Conservation (phyloP, 30 jellyfish, hydroid and myxozoan genomes). For the Catostylus mosaicus region DNA sequence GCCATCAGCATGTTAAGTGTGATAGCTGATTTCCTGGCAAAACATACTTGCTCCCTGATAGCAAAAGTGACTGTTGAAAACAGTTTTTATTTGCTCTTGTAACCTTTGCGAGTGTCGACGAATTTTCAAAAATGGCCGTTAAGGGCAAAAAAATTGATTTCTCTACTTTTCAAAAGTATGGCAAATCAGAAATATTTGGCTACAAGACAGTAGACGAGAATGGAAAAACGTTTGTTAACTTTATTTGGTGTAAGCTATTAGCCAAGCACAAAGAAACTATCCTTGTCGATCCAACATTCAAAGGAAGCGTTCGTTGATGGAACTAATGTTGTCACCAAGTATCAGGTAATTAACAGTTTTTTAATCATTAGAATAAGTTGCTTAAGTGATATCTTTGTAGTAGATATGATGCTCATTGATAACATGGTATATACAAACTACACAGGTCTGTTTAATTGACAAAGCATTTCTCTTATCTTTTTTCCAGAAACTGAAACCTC, state of each 20-base stretch:
- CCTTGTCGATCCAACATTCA: not conserved
- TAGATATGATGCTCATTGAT: too few relatives aligned
- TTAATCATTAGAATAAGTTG: too few relatives aligned
- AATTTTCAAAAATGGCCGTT: too few relatives aligned
- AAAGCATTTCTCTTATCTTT: not conserved
- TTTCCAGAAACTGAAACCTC: not conserved
- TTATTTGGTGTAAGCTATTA: constrained; percentile 28
- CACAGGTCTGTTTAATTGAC: too few relatives aligned
- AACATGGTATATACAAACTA: too few relatives aligned
- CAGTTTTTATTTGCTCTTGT: not conserved
- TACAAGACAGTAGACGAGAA: not conserved
- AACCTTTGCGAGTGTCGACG: too few relatives aligned
- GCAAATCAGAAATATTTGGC: constrained; percentile 14
- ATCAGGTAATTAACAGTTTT: too few relatives aligned
- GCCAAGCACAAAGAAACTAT: constrained; percentile 8
- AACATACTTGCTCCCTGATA: not conserved
- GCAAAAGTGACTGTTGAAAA: not conserved
- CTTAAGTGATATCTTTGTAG: too few relatives aligned
- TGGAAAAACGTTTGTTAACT: not conserved
- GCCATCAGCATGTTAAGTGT: too few relatives aligned
- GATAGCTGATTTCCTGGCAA: too few relatives aligned
- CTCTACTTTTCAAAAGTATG: not conserved
- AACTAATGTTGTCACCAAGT: constrained; percentile 8
- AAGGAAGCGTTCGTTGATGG: constrained; percentile 19
- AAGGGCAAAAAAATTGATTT: not conserved